Evolutionary conservation across 1,140 invertebrate genomes (phyloP).

Genomic region (Teleopsis dalmanni): DNA sequence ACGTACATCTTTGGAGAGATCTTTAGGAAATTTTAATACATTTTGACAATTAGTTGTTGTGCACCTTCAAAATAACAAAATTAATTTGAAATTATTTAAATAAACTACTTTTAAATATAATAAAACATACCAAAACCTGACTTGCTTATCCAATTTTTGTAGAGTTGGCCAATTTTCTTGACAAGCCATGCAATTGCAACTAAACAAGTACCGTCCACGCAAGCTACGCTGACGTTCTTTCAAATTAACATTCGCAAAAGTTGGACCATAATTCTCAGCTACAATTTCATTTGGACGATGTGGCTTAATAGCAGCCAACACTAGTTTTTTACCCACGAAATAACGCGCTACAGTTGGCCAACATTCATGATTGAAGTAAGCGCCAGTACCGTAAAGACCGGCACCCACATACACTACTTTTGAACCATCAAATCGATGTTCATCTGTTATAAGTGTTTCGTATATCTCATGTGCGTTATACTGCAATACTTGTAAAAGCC

Average conservation of each 20-base stretch:
- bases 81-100: not conserved
- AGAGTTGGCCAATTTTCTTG: constrained; percentile 67
- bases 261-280: constrained; percentile 79
- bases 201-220: constrained; percentile 70
- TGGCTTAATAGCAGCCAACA: constrained; percentile 60
- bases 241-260: constrained; percentile 59
- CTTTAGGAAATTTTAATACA: constrained; percentile 46
- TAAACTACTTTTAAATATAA: not conserved
- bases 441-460: constrained; percentile 53
- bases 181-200: constrained; percentile 68
- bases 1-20: constrained; percentile 39
- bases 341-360: constrained; percentile 73
- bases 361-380: constrained; percentile 84
- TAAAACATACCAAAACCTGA: constrained; percentile 31
- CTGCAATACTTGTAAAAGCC: constrained; percentile 71
- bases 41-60: constrained; percentile 48
- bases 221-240: constrained; percentile 59
- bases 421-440: constrained; percentile 50
- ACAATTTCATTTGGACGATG: constrained; percentile 58
- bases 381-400: constrained; percentile 69
- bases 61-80: constrained; percentile 47
- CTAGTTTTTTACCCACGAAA: constrained; percentile 65
- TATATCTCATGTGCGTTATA: constrained; percentile 89
- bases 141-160: constrained; percentile 51
- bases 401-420: constrained; percentile 63